A percentile compares a stretch with the other conserved stretches of the same genome.
Conservation (phyloP, 2,888 invertebrate species). For the Agrochola litura region DNA sequence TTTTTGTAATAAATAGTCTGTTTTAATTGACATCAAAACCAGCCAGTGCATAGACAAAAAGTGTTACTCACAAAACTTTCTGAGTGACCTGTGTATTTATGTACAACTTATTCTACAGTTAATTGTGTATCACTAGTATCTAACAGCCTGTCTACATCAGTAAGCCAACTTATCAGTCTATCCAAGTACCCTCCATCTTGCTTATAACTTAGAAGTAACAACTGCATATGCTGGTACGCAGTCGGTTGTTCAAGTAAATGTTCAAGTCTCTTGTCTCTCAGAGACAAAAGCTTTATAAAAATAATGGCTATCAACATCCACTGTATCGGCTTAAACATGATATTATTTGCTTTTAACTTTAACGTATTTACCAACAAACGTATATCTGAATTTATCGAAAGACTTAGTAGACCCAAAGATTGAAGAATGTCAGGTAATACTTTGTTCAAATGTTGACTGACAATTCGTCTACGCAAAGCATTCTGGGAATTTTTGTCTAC, state of each 20-base stretch:
- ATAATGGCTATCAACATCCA: slow-evolving; percentile 94
- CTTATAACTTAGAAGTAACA: slow-evolving; percentile 87
- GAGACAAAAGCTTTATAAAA: slow-evolving; percentile 91
- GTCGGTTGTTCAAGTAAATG: slow-evolving; percentile 77
- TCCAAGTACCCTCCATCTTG: slow-evolving; percentile 89
- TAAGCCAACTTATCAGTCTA: slow-evolving; percentile 87
- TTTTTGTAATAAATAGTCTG: too few relatives aligned
- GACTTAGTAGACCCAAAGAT: slow-evolving; percentile 85
- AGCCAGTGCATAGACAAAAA: too few relatives aligned
- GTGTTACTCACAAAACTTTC: too few relatives aligned
- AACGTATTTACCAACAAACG: slow-evolving; percentile 91
- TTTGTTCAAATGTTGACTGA: slow-evolving; percentile 92
- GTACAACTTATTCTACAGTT: slow-evolving; percentile 72
- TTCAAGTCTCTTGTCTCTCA: slow-evolving; percentile 80
- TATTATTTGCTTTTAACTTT: slow-evolving; percentile 92
- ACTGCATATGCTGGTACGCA: slow-evolving; percentile 84
- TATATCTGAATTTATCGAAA: slow-evolving; percentile 85
- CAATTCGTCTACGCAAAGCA: slow-evolving; percentile 92
- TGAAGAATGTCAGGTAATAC: slow-evolving; percentile 91
- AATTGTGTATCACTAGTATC: slow-evolving; percentile 83
- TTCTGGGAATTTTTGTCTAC: slow-evolving; percentile 92
- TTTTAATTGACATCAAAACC: too few relatives aligned
- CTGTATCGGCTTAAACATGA: slow-evolving; percentile 93
- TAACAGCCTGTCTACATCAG: slow-evolving; percentile 86
- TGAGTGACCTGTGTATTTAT: too few relatives aligned